phyloP scores from a whole-genome alignment of 2,888 invertebrate genomes.

The Harpalus rufipes region DNA sequence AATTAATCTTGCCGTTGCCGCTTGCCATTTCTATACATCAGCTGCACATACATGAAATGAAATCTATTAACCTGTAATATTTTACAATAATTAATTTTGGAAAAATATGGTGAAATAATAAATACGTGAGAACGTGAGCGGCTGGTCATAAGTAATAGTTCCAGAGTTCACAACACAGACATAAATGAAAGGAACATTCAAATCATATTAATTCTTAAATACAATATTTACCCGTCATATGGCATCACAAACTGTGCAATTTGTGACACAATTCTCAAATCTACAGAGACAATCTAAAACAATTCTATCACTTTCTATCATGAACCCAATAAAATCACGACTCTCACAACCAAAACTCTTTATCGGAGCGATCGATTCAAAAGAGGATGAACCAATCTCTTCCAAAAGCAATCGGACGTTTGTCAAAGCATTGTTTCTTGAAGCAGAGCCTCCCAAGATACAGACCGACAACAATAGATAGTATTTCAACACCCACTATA shows the following conservation, averaged over 20 bases:
- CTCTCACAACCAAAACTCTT: conserved; percentile 38
- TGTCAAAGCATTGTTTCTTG: conserved; percentile 51
- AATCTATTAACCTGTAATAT: conserved; percentile 6
- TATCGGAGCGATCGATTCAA: conserved; percentile 50
- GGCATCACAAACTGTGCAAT: conserved; percentile 39
- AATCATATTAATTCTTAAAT: conserved; percentile 37
- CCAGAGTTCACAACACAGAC: conserved; percentile 10
- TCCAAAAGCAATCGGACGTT: conserved; percentile 42
- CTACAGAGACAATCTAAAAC: conserved; percentile 37
- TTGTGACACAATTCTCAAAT: conserved; percentile 46
- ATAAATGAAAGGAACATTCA: conserved; percentile 36
- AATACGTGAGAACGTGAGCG: conserved; percentile 1
- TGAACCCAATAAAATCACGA: conserved; percentile 40
- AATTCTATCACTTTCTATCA: conserved; percentile 52
- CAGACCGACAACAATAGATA: conserved; percentile 50
- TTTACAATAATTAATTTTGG: conserved; percentile 4
- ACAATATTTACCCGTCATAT: conserved; percentile 33
- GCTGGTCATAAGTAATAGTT: conserved; percentile 2
- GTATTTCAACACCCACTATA: conserved; percentile 57
- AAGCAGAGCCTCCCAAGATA: conserved; percentile 15
- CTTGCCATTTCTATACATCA: not conserved
- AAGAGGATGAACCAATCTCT: conserved; percentile 58
- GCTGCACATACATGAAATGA: not conserved
- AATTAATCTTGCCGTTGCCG: no score
- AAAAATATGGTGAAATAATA: not conserved